Evolutionary conservation across 2,888 invertebrate genomes (phyloP).

Genomic region (Synergus laeviventris): DNA sequence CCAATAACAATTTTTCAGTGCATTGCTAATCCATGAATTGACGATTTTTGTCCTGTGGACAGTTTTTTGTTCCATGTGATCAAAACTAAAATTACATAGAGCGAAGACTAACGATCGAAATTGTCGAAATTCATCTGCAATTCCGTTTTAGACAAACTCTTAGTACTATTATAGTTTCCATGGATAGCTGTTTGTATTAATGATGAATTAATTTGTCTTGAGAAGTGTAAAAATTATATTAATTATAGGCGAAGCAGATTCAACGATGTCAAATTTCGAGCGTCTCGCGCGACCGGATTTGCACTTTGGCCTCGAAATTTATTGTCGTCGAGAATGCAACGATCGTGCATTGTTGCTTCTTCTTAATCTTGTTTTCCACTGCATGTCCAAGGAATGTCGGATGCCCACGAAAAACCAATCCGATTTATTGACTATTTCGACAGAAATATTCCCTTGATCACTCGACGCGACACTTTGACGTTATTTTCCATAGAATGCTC

Average conservation of each 20-base stretch:
- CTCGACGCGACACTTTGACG: constrained; percentile 9
- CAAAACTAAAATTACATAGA: constrained; percentile 16
- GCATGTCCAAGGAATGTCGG: constrained; percentile 10
- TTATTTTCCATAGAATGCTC: constrained; percentile 24
- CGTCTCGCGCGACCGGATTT: constrained; percentile 18
- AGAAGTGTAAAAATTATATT: constrained; percentile 15
- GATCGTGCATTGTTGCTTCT: constrained; percentile 23
- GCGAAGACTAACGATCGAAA: constrained; percentile 6
- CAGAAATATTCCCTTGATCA: constrained; percentile 20
- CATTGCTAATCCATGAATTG: constrained; percentile 55
- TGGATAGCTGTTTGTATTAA: constrained; percentile 18
- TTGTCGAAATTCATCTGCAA: constrained; percentile 32
- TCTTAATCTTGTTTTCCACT: constrained; percentile 19
- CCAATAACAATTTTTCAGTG: constrained; percentile 58
- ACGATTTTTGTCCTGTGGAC: constrained; percentile 33
- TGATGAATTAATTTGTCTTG: constrained; percentile 22
- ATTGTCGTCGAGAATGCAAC: constrained; percentile 27
- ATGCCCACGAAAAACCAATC: constrained; percentile 10
- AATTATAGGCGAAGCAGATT: constrained; percentile 39
- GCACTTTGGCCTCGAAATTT: constrained; percentile 26
- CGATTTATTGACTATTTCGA: constrained; percentile 17
- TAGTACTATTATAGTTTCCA: constrained; percentile 8
- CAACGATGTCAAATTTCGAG: constrained; percentile 39
- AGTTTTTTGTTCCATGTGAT: constrained; percentile 17
- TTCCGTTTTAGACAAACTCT: constrained; percentile 23